Evolutionary conservation across 1,140 invertebrate genomes (phyloP).

Genomic region (Drosophila repleta): DNA sequence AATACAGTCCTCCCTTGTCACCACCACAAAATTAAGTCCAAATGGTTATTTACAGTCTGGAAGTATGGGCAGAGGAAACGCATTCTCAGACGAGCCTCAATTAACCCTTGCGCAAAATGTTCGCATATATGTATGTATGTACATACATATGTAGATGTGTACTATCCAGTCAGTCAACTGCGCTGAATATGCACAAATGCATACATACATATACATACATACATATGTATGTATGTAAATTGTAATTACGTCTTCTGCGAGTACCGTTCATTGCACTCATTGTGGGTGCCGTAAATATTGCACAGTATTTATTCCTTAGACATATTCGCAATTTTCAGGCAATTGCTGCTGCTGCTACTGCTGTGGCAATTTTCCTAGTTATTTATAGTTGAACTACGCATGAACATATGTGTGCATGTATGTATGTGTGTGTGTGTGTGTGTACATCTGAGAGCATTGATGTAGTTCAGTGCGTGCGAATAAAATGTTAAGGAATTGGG

Average conservation of each 20-base stretch:
- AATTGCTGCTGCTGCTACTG: neutral
- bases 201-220: neutral
- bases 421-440: neutral
- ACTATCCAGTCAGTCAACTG: slow-evolving; percentile 1
- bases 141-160: too few species aligned
- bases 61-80: too few species aligned
- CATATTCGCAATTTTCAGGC: slow-evolving; percentile 5
- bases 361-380: slow-evolving; percentile 6
- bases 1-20: too few species aligned
- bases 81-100: neutral
- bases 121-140: neutral
- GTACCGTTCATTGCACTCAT: slow-evolving; percentile 27
- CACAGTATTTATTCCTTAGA: slow-evolving; percentile 8
- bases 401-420: neutral
- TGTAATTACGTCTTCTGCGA: neutral
- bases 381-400: slow-evolving; percentile 34
- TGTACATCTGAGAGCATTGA: slow-evolving; percentile 12
- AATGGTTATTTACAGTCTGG: too few species aligned
- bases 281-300: slow-evolving; percentile 1
- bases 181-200: neutral
- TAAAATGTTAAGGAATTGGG: neutral
- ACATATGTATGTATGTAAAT: neutral
- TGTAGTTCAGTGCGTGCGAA: slow-evolving; percentile 1
- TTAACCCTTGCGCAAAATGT: slow-evolving; percentile 1
- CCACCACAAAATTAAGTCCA: too few species aligned